A percentile compares a stretch with the other conserved stretches of the same genome.
Evolutionary conservation across 2,797 vertebrate species (phyloP).

Genomic region (Paratrypauchen microcephalus): DNA sequence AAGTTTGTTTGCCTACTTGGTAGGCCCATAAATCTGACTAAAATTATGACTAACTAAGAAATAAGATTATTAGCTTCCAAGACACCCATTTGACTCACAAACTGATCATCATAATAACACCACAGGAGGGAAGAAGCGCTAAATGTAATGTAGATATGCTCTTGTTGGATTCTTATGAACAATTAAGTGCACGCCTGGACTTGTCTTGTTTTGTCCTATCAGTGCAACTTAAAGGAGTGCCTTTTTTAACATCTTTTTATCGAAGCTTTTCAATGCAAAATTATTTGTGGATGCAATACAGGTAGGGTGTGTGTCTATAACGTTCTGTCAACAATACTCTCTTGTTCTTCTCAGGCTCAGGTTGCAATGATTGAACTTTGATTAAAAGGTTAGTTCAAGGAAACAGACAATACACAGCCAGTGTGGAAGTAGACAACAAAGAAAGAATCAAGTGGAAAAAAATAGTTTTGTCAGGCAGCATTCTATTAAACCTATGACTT

Average conservation of each 20-base stretch:
- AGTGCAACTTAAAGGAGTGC: constrained; percentile 12
- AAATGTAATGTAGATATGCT: not conserved
- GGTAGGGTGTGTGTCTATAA: not conserved
- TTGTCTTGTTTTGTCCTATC: constrained; percentile 23
- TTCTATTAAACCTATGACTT: not conserved
- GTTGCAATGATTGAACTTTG: constrained; percentile 23
- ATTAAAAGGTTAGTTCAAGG: not conserved
- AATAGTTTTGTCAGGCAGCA: not conserved
- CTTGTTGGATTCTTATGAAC: not conserved
- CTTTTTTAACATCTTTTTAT: not conserved
- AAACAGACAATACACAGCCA: constrained; percentile 23
- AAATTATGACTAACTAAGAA: not conserved
- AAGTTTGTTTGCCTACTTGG: not conserved
- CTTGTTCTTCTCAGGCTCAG: constrained; percentile 1
- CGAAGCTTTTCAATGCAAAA: not conserved
- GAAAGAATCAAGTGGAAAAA: constrained; percentile 19
- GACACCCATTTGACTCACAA: not conserved
- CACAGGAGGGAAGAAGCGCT: not conserved
- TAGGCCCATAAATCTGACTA: not conserved
- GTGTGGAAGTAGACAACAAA: constrained; percentile 27
- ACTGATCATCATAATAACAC: not conserved
- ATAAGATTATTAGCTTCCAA: not conserved
- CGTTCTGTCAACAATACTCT: constrained; percentile 1
- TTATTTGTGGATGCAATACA: not conserved
- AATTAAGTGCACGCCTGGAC: constrained; percentile 22